A percentile compares a stretch with the other conserved stretches of the same genome.
Evolutionary conservation across 2,888 invertebrate genomes (phyloP).

Genomic region (Creontiades dilutus): DNA sequence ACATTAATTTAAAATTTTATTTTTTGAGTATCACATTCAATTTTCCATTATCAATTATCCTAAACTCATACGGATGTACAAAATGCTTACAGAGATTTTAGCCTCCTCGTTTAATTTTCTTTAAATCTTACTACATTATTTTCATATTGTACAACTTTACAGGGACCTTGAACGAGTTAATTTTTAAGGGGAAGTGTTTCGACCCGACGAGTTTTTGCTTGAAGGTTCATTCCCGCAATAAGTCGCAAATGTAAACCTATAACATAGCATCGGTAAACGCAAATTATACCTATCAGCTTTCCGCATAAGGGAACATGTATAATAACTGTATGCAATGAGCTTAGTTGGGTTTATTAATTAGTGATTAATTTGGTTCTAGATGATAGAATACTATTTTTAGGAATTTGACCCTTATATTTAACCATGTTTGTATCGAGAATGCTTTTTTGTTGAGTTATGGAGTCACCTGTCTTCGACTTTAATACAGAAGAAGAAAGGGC

Average conservation of each 20-base stretch:
- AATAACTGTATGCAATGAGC: neutral
- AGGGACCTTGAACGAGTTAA: neutral
- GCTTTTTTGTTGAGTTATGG: neutral
- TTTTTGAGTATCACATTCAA: constrained; percentile 35
- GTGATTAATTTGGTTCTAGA: neutral
- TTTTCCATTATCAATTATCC: constrained; percentile 14
- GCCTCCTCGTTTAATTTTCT: neutral
- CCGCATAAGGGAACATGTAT: neutral
- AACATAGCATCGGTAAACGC: neutral
- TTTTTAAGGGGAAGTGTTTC: neutral
- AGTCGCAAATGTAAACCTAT: neutral
- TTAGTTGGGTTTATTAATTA: neutral
- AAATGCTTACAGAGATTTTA: constrained; percentile 34
- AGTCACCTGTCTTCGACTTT: neutral
- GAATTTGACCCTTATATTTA: neutral
- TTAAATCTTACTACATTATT: neutral
- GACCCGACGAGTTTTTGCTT: neutral
- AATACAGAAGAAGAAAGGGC: neutral
- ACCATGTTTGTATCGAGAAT: neutral
- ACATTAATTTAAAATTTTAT: constrained; percentile 23
- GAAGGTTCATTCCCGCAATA: neutral
- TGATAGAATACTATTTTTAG: neutral
- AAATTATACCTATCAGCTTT: constrained; percentile 32
- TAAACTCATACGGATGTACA: constrained; percentile 42
- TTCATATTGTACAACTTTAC: constrained; percentile 61